Evolutionary conservation across 2,888 invertebrate species (phyloP).

Genomic region (Fragum whitleyi): DNA sequence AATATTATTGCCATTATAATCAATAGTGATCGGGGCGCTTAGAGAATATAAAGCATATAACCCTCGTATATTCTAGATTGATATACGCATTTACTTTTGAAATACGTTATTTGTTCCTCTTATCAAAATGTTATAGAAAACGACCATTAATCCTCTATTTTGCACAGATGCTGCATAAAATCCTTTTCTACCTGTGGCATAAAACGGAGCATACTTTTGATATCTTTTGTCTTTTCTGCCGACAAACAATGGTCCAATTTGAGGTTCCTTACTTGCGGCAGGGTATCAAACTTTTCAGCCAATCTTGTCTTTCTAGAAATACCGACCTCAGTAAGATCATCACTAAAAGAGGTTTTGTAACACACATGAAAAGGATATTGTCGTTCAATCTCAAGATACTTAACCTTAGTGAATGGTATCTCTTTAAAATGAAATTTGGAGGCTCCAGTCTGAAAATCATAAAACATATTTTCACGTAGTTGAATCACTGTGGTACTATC

Average conservation of each 20-base stretch:
- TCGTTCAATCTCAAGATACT: constrained; percentile 21
- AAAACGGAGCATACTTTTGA: constrained; percentile 38
- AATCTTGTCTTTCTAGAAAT: constrained; percentile 25
- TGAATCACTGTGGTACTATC: constrained; percentile 40
- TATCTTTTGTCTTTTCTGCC: constrained; percentile 36
- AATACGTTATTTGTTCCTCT: too few relatives aligned
- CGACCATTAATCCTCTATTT: not conserved
- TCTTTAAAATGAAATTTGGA: constrained; percentile 23
- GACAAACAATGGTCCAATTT: constrained; percentile 11
- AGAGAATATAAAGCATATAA: too few relatives aligned
- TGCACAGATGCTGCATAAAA: constrained; percentile 22
- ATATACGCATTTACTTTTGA: too few relatives aligned
- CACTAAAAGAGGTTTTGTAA: constrained; percentile 36
- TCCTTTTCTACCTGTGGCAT: constrained; percentile 13
- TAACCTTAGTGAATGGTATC: constrained; percentile 50
- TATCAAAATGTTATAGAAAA: too few relatives aligned
- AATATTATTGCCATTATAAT: too few relatives aligned
- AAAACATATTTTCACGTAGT: constrained; percentile 33
- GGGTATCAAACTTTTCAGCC: not conserved
- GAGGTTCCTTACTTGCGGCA: not conserved
- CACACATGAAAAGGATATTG: constrained; percentile 28
- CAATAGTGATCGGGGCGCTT: too few relatives aligned
- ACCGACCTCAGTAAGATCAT: not conserved
- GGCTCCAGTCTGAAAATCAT: constrained; percentile 38
- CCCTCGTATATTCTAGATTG: too few relatives aligned